Conservation (phyloP, 1,140 invertebrate genomes). For the Acromyrmex charruanus region DNA sequence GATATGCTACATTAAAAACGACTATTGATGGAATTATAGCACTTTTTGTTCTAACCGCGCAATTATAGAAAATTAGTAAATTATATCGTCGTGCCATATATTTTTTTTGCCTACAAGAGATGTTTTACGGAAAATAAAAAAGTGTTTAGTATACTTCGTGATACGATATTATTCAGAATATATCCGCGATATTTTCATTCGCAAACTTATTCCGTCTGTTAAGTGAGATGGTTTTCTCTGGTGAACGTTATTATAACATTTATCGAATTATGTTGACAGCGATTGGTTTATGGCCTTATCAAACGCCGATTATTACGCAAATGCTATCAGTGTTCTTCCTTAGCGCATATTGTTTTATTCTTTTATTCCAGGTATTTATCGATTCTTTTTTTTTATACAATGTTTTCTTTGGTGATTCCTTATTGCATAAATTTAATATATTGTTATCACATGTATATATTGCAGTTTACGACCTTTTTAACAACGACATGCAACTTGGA, state of each 20-base stretch:
- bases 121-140: no score
- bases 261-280: conserved; percentile 19
- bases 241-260: conserved; percentile 31
- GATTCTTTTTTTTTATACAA: background rate
- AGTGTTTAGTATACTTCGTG: no score
- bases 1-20: no score
- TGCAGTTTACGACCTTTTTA: conserved; percentile 19
- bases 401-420: background rate
- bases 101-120: no score
- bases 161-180: background rate
- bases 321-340: background rate
- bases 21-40: no score
- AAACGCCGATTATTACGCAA: background rate
- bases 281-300: conserved; percentile 55
- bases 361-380: conserved; percentile 19
- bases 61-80: no score
- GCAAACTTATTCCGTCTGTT: background rate
- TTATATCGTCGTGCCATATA: no score
- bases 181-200: background rate
- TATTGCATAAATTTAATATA: background rate
- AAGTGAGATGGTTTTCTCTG: conserved; percentile 2
- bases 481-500: background rate
- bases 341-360: background rate
- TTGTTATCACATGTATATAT: background rate
- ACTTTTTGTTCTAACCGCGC: no score